Percentiles rank a stretch among this genome's conserved stretches.
phyloP scores from a whole-genome alignment of 64 coral and sea anemone genomes.

The Acropora yongei region DNA sequence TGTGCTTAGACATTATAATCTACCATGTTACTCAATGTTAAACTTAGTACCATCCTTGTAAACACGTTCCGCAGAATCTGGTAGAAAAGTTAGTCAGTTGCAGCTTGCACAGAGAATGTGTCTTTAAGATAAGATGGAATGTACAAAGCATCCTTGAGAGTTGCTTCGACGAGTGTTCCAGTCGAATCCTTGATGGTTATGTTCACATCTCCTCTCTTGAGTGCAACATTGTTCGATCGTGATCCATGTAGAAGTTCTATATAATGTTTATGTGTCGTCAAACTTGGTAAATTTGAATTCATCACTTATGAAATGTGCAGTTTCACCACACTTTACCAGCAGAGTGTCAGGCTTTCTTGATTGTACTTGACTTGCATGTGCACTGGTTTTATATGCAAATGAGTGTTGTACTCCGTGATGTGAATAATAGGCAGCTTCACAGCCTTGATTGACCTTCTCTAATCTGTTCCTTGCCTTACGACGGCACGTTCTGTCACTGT shows the following conservation, averaged over 20 bases:
- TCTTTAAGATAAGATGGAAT: no score
- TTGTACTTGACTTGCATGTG: no score
- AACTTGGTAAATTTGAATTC: background rate
- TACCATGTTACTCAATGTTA: no score
- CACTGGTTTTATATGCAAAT: no score
- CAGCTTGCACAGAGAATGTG: no score
- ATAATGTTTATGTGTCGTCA: background rate
- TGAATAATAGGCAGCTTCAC: background rate
- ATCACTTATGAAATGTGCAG: background rate
- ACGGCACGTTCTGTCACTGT: conserved; percentile 35
- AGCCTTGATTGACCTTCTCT: conserved; percentile 28
- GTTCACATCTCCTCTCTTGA: background rate
- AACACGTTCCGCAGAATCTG: no score
- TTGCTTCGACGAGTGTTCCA: no score
- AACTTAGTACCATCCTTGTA: no score
- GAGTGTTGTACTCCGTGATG: no score
- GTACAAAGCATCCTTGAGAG: no score
- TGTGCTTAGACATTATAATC: no score
- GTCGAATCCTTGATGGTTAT: background rate
- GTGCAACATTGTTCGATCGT: background rate
- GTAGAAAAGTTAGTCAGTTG: no score
- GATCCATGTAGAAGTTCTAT: background rate
- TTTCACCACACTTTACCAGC: background rate
- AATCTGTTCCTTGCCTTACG: background rate
- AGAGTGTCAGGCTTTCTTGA: background rate